A percentile compares a stretch with the other conserved stretches of the same genome.
phyloP scores from a whole-genome alignment of 2,113 vertebrate genomes.

The Pelecanoides urinatrix region DNA sequence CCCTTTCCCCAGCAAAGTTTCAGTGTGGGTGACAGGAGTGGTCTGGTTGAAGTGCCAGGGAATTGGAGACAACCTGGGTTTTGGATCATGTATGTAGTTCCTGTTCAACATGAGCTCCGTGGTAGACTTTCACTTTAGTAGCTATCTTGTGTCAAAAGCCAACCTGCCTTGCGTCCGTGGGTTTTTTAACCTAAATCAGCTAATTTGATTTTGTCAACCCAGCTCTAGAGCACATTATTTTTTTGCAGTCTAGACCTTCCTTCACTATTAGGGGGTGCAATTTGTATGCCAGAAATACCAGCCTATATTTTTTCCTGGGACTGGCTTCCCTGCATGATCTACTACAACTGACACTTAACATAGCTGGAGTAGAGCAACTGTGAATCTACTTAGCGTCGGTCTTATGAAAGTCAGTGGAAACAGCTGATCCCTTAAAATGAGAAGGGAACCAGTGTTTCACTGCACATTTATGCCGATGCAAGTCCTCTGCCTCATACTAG shows the following conservation, averaged over 20 bases:
- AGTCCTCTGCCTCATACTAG: not conserved
- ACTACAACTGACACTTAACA: not conserved
- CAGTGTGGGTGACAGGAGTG: not conserved
- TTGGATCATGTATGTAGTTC: not conserved
- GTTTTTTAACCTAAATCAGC: not conserved
- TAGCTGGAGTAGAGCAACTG: not conserved
- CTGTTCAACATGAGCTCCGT: not conserved
- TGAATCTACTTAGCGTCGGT: not conserved
- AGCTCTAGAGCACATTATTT: not conserved
- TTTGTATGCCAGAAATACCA: constrained; percentile 35
- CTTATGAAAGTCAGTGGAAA: constrained; percentile 11
- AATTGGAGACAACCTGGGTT: not conserved
- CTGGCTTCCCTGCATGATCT: not conserved
- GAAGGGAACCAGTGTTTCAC: not conserved
- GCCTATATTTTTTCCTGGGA: constrained; percentile 19
- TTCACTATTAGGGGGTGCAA: not conserved
- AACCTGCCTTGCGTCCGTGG: not conserved
- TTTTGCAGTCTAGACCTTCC: constrained; percentile 7
- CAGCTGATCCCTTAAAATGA: constrained; percentile 33
- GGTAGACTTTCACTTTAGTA: not conserved
- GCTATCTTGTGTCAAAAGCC: not conserved
- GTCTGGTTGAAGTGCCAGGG: not conserved
- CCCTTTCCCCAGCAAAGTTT: not conserved
- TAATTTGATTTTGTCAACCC: constrained; percentile 2
- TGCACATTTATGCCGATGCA: not conserved